These are phyloP conservation scores for Nycticorax nycticorax DNA, from an alignment of 2,113 vertebrate genomes.

Conservation along the genomic window DNA sequence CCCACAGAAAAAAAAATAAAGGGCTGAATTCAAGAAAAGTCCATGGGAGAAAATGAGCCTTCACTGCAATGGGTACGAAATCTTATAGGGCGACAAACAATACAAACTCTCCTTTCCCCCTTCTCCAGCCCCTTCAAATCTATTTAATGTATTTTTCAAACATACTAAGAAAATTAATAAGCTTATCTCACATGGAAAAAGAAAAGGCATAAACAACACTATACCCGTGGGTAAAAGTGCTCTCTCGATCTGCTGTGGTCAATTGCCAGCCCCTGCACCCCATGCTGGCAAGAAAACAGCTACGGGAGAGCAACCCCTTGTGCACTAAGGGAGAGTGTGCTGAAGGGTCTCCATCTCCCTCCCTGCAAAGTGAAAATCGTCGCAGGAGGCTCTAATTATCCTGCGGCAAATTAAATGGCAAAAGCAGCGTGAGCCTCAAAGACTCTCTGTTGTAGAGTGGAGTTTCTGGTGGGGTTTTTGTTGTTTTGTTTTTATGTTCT, in stretches of 20 bases:
- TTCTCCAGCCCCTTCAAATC: background rate
- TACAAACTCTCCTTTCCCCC: background rate
- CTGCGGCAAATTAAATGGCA: slow-evolving; percentile 58
- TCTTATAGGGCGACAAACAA: background rate
- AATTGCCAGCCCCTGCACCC: background rate
- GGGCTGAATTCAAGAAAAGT: background rate
- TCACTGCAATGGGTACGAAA: background rate
- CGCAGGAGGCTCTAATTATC: slow-evolving; percentile 58
- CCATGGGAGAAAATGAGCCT: background rate
- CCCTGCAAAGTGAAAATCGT: slow-evolving; percentile 57
- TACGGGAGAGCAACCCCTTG: background rate
- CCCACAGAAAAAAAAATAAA: background rate
- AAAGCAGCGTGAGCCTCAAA: slow-evolving; percentile 31
- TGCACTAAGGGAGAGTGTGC: background rate
- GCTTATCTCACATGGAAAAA: background rate
- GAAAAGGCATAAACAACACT: background rate
- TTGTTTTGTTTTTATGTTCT: slow-evolving; percentile 16
- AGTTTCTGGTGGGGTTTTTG: background rate
- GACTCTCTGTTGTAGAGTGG: background rate
- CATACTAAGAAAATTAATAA: background rate
- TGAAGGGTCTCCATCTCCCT: slow-evolving; percentile 18
- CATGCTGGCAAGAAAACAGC: slow-evolving; percentile 29
- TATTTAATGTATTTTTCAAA: background rate
- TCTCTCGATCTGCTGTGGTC: background rate
- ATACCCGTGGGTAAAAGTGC: background rate